Conservation (phyloP, 2,113 vertebrate genomes). For the Crotophaga sulcirostris region DNA sequence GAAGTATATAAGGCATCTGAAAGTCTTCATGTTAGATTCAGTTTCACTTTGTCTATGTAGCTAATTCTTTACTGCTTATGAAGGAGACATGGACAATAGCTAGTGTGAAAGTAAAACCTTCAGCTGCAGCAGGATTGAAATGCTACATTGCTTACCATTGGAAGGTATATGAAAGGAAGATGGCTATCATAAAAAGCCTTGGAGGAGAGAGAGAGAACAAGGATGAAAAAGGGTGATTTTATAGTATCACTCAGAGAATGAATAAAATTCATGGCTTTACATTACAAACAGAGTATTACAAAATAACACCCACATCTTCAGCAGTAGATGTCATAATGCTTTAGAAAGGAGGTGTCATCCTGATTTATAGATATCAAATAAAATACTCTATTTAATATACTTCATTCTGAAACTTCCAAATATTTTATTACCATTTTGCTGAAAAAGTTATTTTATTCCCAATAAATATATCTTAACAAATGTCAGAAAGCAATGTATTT, state of each 20-base stretch:
- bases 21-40: not conserved
- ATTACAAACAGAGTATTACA: not conserved
- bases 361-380: not conserved
- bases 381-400: not conserved
- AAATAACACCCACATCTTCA: not conserved
- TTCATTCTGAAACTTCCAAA: not conserved
- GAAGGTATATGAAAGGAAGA: not conserved
- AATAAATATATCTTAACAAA: not conserved
- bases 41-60: not conserved
- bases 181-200: not conserved
- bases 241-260: not conserved
- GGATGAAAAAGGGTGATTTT: not conserved
- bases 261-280: not conserved
- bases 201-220: not conserved
- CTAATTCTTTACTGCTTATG: not conserved
- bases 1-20: not conserved
- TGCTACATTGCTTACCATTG: not conserved
- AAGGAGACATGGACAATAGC: not conserved
- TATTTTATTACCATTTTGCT: not conserved
- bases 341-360: not conserved
- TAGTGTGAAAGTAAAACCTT: not conserved
- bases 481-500: not conserved
- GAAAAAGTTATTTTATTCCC: not conserved
- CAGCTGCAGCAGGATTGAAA: not conserved
- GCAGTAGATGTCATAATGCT: not conserved